Conservation (phyloP, 1,140 invertebrate species). For the Bombus breviceps region DNA sequence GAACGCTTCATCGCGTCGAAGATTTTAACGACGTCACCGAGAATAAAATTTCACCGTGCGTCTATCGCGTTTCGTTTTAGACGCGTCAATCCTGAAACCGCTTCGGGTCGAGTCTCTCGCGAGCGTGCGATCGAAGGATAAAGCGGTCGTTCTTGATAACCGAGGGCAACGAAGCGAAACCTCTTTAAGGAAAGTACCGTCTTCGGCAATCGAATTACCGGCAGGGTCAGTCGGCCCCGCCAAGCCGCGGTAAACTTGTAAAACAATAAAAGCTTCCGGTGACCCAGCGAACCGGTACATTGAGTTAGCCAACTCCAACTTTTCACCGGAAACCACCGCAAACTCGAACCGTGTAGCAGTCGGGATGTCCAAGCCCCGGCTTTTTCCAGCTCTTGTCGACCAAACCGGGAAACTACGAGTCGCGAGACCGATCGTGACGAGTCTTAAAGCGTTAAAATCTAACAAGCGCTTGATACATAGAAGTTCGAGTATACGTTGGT, state of each 20-base stretch:
- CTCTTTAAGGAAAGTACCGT: constrained; percentile 55
- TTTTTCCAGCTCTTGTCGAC: constrained; percentile 5
- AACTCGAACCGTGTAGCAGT: constrained; percentile 29
- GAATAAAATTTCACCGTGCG: not conserved
- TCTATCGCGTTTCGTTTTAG: not conserved
- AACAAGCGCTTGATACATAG: not conserved
- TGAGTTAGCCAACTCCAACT: constrained; percentile 69
- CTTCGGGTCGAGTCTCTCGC: not conserved
- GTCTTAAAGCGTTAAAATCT: not conserved
- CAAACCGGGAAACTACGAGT: not conserved
- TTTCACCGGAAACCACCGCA: constrained; percentile 64
- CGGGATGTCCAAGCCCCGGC: constrained; percentile 9
- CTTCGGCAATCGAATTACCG: constrained; percentile 65
- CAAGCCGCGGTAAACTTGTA: constrained; percentile 77
- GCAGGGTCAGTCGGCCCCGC: constrained; percentile 50
- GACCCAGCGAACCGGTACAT: constrained; percentile 69
- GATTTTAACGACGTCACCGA: too few relatives aligned
- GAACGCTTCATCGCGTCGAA: too few relatives aligned
- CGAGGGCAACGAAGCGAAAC: constrained; percentile 50
- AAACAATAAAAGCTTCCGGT: constrained; percentile 83
- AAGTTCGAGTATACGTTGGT: not conserved
- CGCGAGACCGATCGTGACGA: not conserved
- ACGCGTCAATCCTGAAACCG: not conserved
- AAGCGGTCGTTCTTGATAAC: constrained; percentile 33
- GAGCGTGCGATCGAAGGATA: constrained; percentile 14